phyloP scores from a whole-genome alignment of 2,113 vertebrate genomes.

The Passer montanus region DNA sequence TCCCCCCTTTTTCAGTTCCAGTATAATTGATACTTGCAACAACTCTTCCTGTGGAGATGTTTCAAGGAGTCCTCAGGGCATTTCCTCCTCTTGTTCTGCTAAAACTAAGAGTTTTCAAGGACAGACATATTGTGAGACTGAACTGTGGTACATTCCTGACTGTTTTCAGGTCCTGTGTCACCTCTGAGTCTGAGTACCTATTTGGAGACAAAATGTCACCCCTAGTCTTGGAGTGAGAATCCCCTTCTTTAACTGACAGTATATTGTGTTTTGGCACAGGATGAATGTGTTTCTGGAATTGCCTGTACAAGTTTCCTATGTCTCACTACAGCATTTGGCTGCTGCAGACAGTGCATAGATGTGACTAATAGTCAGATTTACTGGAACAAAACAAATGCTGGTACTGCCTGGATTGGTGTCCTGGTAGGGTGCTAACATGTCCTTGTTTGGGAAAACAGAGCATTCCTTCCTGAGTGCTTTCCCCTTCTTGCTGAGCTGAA shows the following conservation, averaged over 20 bases:
- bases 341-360: background rate
- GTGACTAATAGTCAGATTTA: slow-evolving; percentile 1
- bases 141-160: background rate
- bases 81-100: slow-evolving; percentile 13
- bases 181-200: background rate
- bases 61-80: background rate
- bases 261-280: background rate
- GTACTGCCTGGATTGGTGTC: background rate
- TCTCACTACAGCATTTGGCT: background rate
- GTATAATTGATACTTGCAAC: background rate
- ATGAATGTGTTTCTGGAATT: slow-evolving; percentile 15
- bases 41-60: background rate
- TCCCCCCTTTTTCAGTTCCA: background rate
- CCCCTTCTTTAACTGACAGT: background rate
- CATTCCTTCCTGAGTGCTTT: background rate
- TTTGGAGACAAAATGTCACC: background rate
- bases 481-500: background rate
- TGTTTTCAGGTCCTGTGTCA: background rate
- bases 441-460: background rate
- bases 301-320: background rate
- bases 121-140: background rate
- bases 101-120: background rate
- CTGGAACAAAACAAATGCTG: background rate
- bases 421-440: background rate
- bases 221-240: background rate